Conservation (phyloP, 2,797 vertebrate genomes). For the Acropternis orthonyx region DNA sequence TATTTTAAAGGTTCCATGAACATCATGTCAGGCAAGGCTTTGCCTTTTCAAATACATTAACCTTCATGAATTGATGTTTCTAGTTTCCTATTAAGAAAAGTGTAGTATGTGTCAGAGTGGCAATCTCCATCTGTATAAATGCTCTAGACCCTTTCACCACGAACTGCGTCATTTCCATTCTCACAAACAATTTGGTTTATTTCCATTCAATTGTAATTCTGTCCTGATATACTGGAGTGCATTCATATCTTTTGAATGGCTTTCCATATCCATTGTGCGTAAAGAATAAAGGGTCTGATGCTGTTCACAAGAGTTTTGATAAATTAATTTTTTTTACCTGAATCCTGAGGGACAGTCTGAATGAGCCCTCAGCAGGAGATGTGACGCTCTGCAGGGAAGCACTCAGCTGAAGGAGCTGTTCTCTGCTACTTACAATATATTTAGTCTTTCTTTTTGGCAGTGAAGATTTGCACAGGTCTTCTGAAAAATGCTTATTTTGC, state of each 20-base stretch:
- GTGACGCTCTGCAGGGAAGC: background rate
- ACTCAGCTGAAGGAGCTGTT: background rate
- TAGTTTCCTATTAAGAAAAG: background rate
- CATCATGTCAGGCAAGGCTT: background rate
- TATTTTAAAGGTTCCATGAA: background rate
- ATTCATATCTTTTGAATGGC: background rate
- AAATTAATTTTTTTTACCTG: conserved; percentile 3
- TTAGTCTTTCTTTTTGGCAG: conserved; percentile 1
- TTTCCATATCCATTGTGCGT: background rate
- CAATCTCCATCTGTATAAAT: background rate
- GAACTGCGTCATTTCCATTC: background rate
- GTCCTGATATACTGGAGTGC: background rate
- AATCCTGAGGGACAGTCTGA: background rate
- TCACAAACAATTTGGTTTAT: conserved; percentile 1
- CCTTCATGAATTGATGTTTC: background rate
- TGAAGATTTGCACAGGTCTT: background rate
- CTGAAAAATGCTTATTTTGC: conserved; percentile 7
- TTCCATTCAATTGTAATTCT: conserved; percentile 31
- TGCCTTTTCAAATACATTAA: background rate
- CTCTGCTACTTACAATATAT: background rate
- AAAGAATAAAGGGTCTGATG: background rate
- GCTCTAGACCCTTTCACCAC: background rate
- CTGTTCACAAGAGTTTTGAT: conserved; percentile 17
- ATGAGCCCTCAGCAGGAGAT: conserved; percentile 5
- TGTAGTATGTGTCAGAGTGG: background rate